Conservation (phyloP, 2,888 invertebrate genomes). For the Boloria euphrosyne region DNA sequence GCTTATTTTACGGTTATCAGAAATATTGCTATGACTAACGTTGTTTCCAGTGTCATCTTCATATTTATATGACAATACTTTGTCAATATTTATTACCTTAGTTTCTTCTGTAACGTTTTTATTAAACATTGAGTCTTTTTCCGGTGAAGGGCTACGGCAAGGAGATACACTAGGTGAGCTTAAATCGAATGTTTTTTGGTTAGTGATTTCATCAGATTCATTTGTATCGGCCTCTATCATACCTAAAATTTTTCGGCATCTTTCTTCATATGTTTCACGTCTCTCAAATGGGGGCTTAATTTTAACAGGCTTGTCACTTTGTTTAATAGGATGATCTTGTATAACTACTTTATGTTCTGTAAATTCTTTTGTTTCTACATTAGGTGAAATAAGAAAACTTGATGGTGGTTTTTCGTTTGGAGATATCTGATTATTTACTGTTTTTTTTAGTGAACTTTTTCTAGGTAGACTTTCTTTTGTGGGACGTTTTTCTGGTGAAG, state of each 20-base stretch:
- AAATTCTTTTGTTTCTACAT: slow-evolving; percentile 54
- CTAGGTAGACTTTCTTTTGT: slow-evolving; percentile 66
- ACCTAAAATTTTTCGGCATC: slow-evolving; percentile 87
- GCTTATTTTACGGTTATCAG: slow-evolving; percentile 17
- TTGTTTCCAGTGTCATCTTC: slow-evolving; percentile 48
- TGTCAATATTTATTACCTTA: slow-evolving; percentile 46
- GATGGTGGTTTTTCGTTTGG: slow-evolving; percentile 71
- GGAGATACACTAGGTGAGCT: slow-evolving; percentile 63
- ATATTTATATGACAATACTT: slow-evolving; percentile 54
- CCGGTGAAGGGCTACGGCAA: slow-evolving; percentile 55
- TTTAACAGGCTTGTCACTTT: slow-evolving; percentile 58
- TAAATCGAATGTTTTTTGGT: slow-evolving; percentile 47
- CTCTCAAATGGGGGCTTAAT: slow-evolving; percentile 83
- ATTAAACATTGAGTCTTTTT: slow-evolving; percentile 47
- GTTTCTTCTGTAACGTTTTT: slow-evolving; percentile 43
- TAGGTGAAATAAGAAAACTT: slow-evolving; percentile 67
- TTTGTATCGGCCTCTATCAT: slow-evolving; percentile 74
- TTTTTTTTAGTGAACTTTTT: slow-evolving; percentile 75
- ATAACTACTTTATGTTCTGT: slow-evolving; percentile 55
- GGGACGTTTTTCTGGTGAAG: slow-evolving; percentile 65
- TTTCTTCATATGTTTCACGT: slow-evolving; percentile 88
- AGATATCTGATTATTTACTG: slow-evolving; percentile 55
- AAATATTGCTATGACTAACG: slow-evolving; percentile 20
- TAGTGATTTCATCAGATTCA: slow-evolving; percentile 46
- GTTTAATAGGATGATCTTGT: slow-evolving; percentile 56